These are phyloP conservation scores for Oreohelix idahoensis DNA, from an alignment of 1,140 invertebrate species.

Conservation along the genomic window DNA sequence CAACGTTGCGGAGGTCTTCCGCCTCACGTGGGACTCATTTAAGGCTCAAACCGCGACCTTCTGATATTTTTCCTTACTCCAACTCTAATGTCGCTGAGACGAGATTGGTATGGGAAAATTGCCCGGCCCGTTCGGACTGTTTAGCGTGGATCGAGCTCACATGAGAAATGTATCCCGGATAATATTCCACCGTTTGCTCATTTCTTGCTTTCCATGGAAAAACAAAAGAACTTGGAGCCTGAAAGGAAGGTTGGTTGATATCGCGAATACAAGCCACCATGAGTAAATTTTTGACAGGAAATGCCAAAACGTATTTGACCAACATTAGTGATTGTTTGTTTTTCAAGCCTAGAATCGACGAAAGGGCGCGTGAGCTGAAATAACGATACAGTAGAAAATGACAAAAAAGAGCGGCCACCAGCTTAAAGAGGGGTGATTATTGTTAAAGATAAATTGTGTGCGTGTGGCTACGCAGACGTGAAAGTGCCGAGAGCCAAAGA, in stretches of 20 bases:
- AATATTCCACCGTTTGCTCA: conserved; percentile 18
- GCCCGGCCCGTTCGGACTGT: conserved; percentile 20
- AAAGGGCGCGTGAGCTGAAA: not conserved
- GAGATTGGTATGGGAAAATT: conserved; percentile 31
- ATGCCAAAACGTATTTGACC: not conserved
- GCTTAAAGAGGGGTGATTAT: not conserved
- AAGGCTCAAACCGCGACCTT: conserved; percentile 21
- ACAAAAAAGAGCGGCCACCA: not conserved
- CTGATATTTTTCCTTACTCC: conserved; percentile 30
- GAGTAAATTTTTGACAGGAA: not conserved
- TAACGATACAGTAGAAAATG: not conserved
- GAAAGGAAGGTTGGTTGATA: not conserved
- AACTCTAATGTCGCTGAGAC: conserved; percentile 26
- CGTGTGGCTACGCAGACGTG: not conserved
- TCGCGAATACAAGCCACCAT: not conserved
- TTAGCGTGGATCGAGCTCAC: conserved; percentile 12
- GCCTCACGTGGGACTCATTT: conserved; percentile 35
- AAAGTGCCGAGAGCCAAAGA: not conserved
- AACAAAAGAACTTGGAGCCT: not conserved
- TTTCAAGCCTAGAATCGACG: not conserved
- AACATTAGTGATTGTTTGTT: not conserved
- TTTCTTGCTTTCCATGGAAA: not conserved
- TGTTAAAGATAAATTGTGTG: not conserved
- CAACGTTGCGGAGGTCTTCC: conserved; percentile 33
- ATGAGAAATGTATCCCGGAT: conserved; percentile 13